phyloP scores from a whole-genome alignment of 2,113 vertebrate genomes.

The Lepus europaeus region DNA sequence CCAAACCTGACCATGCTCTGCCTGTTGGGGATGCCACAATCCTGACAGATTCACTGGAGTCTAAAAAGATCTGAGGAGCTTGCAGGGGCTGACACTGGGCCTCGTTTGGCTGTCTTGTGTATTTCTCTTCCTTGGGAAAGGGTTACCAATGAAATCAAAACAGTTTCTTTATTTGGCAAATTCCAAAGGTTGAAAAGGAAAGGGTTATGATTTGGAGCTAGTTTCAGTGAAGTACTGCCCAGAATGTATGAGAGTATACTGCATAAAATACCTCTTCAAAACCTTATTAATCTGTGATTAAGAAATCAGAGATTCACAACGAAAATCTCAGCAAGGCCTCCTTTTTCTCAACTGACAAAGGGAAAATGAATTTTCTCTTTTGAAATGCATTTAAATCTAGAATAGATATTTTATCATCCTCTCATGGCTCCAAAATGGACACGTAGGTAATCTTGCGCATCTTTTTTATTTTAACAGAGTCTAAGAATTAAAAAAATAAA shows the following conservation, averaged over 20 bases:
- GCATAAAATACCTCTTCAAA: background rate
- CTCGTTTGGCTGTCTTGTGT: background rate
- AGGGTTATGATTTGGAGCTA: background rate
- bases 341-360: constrained; percentile 42
- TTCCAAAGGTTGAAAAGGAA: background rate
- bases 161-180: background rate
- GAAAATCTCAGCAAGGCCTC: background rate
- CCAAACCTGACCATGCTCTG: background rate
- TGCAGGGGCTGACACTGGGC: background rate
- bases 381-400: constrained; percentile 35
- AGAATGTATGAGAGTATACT: background rate
- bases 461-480: background rate
- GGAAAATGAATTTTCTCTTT: constrained; percentile 44
- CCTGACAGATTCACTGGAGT: background rate
- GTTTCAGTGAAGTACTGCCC: background rate
- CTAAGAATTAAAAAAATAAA: constrained; percentile 26
- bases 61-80: background rate
- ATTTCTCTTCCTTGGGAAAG: too few relatives aligned
- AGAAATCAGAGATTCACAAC: constrained; percentile 27
- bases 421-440: background rate
- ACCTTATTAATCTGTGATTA: background rate
- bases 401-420: background rate
- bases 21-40: background rate
- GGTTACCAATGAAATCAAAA: background rate
- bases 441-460: background rate